Evolutionary conservation across 2,113 vertebrate genomes (phyloP).

Genomic region (Helogale parvula): DNA sequence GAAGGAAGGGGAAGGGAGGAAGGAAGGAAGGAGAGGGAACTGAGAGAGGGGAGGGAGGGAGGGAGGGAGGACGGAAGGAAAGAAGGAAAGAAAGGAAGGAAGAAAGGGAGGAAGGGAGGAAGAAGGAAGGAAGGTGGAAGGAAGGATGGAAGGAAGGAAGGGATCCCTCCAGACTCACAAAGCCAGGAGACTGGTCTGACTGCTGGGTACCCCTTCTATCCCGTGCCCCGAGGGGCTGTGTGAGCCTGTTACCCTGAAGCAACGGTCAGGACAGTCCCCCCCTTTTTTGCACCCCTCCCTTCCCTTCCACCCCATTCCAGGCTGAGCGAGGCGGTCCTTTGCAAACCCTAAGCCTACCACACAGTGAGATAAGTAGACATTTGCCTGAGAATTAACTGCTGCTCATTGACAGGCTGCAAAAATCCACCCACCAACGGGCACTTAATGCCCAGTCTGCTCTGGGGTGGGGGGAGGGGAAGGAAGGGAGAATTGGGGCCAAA

Average conservation of each 20-base stretch:
- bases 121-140: background rate
- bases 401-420: conserved; percentile 40
- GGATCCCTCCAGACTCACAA: background rate
- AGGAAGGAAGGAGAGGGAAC: background rate
- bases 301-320: background rate
- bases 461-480: background rate
- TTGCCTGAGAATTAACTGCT: conserved; percentile 42
- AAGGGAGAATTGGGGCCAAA: conserved; percentile 15
- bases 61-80: accelerated
- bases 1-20: background rate
- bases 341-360: background rate
- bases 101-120: background rate
- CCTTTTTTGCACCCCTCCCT: background rate
- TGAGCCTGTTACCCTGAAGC: background rate
- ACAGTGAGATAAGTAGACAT: conserved; percentile 8
- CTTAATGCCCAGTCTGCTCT: background rate
- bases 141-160: background rate
- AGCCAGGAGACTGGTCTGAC: background rate
- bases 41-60: no score
- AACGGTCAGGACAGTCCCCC: background rate
- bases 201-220: background rate
- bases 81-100: no score
- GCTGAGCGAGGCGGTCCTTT: background rate
- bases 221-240: accelerated
- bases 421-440: background rate